Evolutionary conservation across 2,113 vertebrate genomes (phyloP), one percentile per base, ranked within the genome.

Genomic region (Falco punctatus): DNA sequence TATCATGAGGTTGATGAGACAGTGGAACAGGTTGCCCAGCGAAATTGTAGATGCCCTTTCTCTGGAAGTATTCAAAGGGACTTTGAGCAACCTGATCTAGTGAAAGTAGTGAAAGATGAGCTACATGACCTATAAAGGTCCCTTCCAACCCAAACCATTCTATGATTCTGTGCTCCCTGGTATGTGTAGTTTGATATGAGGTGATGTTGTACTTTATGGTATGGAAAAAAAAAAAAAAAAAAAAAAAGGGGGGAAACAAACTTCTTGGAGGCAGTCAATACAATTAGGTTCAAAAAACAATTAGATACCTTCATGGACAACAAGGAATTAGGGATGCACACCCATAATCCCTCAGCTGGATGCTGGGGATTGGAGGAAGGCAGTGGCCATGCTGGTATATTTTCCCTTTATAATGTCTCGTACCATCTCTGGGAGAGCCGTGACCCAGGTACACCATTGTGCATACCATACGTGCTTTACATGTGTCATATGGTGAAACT

Each of bases 401-500:
- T 71, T 13, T 67, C 21, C 13, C 27, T 62, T 5, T 12, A 8
- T 28, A 49, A 38, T 27, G 11, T 20, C 49, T 91, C 4, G 0
- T 5, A 9, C 8, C 30, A n/a, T 5, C 54, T 35, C 48, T 48
- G 20, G 18, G 11, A 59, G 20, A n/a, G 4, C 5, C 54, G 15
- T 35, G 35, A 80, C 30, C 6, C 16, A 13, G 6, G 21, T 8
- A 16, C 8, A 30, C 8, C 32, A 10, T 18, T 17, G 5, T 49
- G 15, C 18, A 86, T 13, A 16, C 20, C 33, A 0, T 4, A 14
- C 15, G 6, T 74, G 32, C 3, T 78, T 66, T 74, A 30, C 13
- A 11, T 40, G 9, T 57, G 11, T 23, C 24, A 33, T 62, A 65
- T 0, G 0, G 5, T 6, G 14, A 84, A 69, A 35, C 3, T 52